Conservation (phyloP, 2,888 invertebrate species). For the Phorcus lineatus region DNA sequence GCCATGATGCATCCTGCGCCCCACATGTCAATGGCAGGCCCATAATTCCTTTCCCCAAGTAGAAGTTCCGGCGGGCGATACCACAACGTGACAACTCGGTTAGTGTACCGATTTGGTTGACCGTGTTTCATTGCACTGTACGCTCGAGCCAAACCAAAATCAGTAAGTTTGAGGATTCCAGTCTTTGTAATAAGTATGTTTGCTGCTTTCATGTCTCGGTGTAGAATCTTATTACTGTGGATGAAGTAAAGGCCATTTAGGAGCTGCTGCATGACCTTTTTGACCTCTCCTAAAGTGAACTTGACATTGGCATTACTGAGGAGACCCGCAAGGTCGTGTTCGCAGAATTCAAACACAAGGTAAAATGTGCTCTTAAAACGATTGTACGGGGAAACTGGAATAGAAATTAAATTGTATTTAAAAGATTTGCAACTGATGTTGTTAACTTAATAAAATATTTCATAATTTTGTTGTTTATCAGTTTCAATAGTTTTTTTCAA, state of each 20-base stretch:
- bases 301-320: conserved; percentile 96
- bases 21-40: conserved; percentile 95
- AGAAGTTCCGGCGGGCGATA: conserved; percentile 81
- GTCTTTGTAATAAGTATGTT: conserved; percentile 97
- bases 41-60: conserved; percentile 88
- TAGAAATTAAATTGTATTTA: neutral
- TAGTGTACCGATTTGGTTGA: conserved; percentile 92
- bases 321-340: conserved; percentile 97
- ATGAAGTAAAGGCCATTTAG: conserved; percentile 95
- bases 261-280: conserved; percentile 83
- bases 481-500: no score
- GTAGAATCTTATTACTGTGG: conserved; percentile 86
- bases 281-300: conserved; percentile 96
- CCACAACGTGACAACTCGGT: conserved; percentile 97
- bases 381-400: conserved; percentile 81
- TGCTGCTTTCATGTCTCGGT: conserved; percentile 96
- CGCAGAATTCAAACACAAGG: conserved; percentile 98
- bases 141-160: conserved; percentile 97
- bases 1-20: conserved; percentile 99
- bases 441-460: no score
- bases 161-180: conserved; percentile 91
- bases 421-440: no score
- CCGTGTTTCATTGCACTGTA: conserved; percentile 84
- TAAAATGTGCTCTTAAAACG: conserved; percentile 92
- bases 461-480: no score